phyloP scores from a whole-genome alignment of 2,113 vertebrate genomes.

The Eublepharis macularius region DNA sequence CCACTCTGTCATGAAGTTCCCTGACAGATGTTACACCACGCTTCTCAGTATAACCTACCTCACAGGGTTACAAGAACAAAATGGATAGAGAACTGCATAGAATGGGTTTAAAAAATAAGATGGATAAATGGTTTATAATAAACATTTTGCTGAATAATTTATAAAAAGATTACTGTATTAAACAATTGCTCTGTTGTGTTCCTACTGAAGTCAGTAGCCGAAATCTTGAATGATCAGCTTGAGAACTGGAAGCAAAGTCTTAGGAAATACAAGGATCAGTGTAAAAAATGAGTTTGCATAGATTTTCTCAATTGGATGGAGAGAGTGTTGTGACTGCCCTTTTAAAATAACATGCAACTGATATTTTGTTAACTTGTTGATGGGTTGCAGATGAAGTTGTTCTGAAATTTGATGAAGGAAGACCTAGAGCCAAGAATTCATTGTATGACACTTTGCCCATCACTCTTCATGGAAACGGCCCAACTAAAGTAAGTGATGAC shows the following conservation, averaged over 20 bases:
- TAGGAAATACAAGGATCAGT: not conserved
- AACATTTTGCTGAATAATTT: not conserved
- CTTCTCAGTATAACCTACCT: no score
- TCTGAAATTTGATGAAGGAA: slow-evolving; percentile 91
- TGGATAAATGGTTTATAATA: no score
- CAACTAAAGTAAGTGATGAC: slow-evolving; percentile 88
- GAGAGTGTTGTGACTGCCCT: slow-evolving; percentile 5
- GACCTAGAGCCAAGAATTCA: slow-evolving; percentile 89
- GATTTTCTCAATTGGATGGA: not conserved
- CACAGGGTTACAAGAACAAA: no score
- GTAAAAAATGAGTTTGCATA: not conserved
- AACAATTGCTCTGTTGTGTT: not conserved
- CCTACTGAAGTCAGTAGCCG: not conserved
- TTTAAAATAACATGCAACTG: not conserved
- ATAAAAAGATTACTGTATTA: not conserved
- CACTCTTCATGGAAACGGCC: slow-evolving; percentile 90
- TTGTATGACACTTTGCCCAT: slow-evolving; percentile 89
- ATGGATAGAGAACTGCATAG: no score
- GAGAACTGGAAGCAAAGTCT: not conserved
- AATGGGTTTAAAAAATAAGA: no score
- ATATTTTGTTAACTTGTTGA: not conserved
- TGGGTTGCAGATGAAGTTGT: slow-evolving; percentile 87
- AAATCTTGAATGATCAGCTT: not conserved
- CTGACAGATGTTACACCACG: no score
- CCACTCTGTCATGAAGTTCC: no score